Base-by-base conservation (phyloP, 2,888 invertebrate genomes). In the Macrosoma leucophasiata region DNA sequence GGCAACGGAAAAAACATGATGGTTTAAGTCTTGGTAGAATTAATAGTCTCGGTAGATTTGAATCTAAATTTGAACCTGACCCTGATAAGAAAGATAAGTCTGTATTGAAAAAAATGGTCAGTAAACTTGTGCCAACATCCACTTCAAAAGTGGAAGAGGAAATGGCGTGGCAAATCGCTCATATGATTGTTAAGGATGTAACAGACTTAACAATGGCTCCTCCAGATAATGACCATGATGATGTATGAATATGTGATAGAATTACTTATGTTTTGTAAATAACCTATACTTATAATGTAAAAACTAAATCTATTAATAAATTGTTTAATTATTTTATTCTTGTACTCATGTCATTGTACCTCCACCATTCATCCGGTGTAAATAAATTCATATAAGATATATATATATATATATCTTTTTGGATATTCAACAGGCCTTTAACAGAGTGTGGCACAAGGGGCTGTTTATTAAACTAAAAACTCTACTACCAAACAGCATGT, bases 121-220 rank as follows among this genome's bases (percentile, higher is more conserved):
- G 89, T 58, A 90, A 90, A 63, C 88, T 95, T 63, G 93, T 95
- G 39, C 91, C 92, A 79, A 87, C 91, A 51, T 93, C 91, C 32
- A 92, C 94, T 62, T 92, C 95, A 54, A 93, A 93, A 86, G 91
- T 91, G 27, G 93, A 97, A 76, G 97, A 98, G 75, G 97, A 97
- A 72, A 91, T 97, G 87, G 98, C 98, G 3, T 95, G 97, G 93
- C 94, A 96, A 84, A 94, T 97, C 45, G 97, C 98, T 13, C 95
- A 96, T 76, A 96, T 96, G 94, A 98, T 98, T 61, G 92, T 98
- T 23, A 94, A 93, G 74, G 97, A 97, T 85, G 93, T 98, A 39
- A 96, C 96, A 22, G 93, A 89, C 69, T 87, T 96, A 59, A 96
- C 96, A 15, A 86, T 93, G 79, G 85, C 84, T 61, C 85, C 86